Evolutionary conservation across 2,888 invertebrate species (phyloP).

Genomic region (Eupsilia transversa): DNA sequence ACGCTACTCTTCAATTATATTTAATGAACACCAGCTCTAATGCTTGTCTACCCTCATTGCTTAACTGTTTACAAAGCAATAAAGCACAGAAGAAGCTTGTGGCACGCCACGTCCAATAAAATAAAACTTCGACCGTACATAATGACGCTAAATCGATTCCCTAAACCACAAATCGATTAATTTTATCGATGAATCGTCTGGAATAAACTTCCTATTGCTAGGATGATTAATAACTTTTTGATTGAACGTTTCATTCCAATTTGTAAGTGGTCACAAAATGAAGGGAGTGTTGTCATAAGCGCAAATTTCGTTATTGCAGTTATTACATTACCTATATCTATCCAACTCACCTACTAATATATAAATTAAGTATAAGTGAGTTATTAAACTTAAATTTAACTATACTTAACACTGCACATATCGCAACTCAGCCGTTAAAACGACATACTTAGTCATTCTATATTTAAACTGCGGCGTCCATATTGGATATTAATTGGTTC

Average conservation of each 20-base stretch:
- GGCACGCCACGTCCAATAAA: slow-evolving; percentile 44
- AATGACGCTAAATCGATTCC: slow-evolving; percentile 58
- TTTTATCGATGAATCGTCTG: slow-evolving; percentile 51
- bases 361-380: slow-evolving; percentile 26
- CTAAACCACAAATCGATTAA: slow-evolving; percentile 57
- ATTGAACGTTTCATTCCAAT: slow-evolving; percentile 1
- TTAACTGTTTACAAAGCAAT: slow-evolving; percentile 35
- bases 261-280: background rate
- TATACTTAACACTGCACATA: slow-evolving; percentile 16
- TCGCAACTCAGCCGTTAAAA: slow-evolving; percentile 37
- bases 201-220: slow-evolving; percentile 40
- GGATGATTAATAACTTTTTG: slow-evolving; percentile 31
- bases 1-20: background rate
- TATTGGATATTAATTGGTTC: slow-evolving; percentile 44
- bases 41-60: background rate
- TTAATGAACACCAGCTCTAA: background rate
- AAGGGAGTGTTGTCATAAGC: background rate
- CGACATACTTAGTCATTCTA: slow-evolving; percentile 18
- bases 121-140: slow-evolving; percentile 25
- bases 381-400: slow-evolving; percentile 42
- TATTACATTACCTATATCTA: slow-evolving; percentile 26
- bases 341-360: background rate
- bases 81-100: slow-evolving; percentile 19
- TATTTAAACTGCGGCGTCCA: slow-evolving; percentile 5
- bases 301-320: slow-evolving; percentile 10